Percentiles rank a stretch among this genome's conserved stretches.
phyloP scores from a whole-genome alignment of 2,888 invertebrate species.

The Clusia tigrina region DNA sequence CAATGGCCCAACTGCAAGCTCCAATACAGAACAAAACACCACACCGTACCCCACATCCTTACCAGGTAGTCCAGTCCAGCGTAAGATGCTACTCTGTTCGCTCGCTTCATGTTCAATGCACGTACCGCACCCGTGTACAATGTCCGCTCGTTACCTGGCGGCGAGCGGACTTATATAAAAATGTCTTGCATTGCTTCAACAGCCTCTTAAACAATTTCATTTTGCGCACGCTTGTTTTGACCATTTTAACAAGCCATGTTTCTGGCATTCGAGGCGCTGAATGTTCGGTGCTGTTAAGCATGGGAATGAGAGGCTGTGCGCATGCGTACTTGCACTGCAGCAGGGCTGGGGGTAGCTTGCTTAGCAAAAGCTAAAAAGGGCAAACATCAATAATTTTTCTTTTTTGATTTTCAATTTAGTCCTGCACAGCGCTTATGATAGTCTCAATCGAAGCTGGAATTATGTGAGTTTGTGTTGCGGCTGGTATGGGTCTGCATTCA shows the following conservation, averaged over 20 bases:
- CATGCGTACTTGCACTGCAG: background rate
- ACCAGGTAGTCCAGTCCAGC: background rate
- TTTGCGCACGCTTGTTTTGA: conserved; percentile 21
- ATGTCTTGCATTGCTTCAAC: conserved; percentile 8
- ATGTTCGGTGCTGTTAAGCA: no score
- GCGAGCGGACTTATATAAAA: conserved; percentile 2
- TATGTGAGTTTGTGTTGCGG: background rate
- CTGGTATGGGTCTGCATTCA: conserved; percentile 11
- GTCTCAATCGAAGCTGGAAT: background rate
- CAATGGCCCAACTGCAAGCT: background rate
- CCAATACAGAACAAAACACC: background rate
- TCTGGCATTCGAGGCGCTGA: no score
- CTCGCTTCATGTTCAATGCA: background rate
- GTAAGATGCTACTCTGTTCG: background rate
- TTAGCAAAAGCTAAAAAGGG: background rate
- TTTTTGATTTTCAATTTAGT: conserved; percentile 14
- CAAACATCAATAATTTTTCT: conserved; percentile 21
- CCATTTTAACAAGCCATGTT: conserved; percentile 28
- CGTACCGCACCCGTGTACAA: background rate
- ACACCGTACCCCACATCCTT: no score
- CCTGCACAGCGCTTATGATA: background rate
- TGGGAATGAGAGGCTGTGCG: background rate
- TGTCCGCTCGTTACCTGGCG: background rate
- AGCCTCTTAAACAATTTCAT: conserved; percentile 20
- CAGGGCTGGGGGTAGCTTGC: background rate